Evolutionary conservation across 2,888 invertebrate species (phyloP).

Genomic region (Campoplex capitator): DNA sequence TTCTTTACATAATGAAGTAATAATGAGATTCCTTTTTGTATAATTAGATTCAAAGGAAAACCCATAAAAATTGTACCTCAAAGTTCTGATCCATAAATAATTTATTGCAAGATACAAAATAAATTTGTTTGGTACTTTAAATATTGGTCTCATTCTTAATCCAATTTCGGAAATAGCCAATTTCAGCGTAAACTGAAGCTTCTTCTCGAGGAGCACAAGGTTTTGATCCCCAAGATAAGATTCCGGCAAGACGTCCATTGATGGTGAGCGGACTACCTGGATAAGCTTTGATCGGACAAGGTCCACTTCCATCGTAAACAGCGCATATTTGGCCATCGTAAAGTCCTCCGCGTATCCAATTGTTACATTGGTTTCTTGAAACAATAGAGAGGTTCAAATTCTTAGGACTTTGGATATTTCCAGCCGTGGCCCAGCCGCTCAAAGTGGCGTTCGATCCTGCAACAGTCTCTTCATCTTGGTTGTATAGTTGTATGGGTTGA

Average conservation of each 20-base stretch:
- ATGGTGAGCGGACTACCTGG: conserved; percentile 22
- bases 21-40: conserved; percentile 17
- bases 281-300: conserved; percentile 3
- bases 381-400: background rate
- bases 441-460: conserved; percentile 1
- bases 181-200: conserved; percentile 10
- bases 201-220: conserved; percentile 17
- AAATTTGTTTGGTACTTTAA: background rate
- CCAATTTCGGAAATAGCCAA: conserved; percentile 26
- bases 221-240: background rate
- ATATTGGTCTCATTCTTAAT: conserved; percentile 20
- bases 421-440: conserved; percentile 9
- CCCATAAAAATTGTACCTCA: background rate
- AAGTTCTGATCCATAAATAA: background rate
- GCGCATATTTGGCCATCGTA: conserved; percentile 30
- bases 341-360: background rate
- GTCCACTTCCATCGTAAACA: background rate
- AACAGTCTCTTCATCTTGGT: conserved; percentile 3
- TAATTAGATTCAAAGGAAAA: conserved; percentile 7
- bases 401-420: background rate
- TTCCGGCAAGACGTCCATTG: conserved; percentile 28
- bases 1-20: conserved; percentile 37
- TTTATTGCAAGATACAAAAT: background rate
- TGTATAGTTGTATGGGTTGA: conserved; percentile 4
- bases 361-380: conserved; percentile 34